phyloP scores from a whole-genome alignment of 2,113 vertebrate genomes.

The Leucoraja erinaceus region DNA sequence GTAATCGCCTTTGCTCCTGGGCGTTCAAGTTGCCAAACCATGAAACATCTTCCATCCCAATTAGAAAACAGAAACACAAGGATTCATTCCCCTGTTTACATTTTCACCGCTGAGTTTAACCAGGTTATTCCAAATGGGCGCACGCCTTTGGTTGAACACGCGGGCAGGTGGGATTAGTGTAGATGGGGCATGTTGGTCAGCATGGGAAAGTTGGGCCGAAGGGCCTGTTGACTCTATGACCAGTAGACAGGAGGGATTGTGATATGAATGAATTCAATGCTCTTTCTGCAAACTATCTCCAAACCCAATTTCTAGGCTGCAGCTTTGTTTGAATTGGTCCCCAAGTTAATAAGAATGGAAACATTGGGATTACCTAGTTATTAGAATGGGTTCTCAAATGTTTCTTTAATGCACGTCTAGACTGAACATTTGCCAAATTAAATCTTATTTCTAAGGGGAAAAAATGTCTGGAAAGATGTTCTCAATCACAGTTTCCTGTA shows the following conservation, averaged over 20 bases:
- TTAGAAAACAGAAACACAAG: neutral
- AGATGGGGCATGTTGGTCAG: too few species aligned
- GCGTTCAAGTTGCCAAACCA: too few species aligned
- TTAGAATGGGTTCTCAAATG: neutral
- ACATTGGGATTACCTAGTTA: neutral
- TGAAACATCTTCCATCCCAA: neutral
- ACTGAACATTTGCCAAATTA: slow-evolving; percentile 23
- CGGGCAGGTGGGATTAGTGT: too few species aligned
- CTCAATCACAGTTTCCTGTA: neutral
- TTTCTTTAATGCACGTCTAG: neutral
- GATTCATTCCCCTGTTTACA: neutral
- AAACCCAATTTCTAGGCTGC: neutral
- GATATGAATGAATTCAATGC: neutral
- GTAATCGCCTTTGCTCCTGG: too few species aligned
- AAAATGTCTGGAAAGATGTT: neutral
- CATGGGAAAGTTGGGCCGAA: too few species aligned
- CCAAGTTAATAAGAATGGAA: slow-evolving; percentile 1
- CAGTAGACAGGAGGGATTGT: neutral
- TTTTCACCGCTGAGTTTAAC: neutral
- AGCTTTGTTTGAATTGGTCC: neutral
- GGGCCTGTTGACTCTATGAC: too few species aligned
- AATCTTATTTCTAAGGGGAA: slow-evolving; percentile 3
- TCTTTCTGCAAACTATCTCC: neutral
- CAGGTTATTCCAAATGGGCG: neutral
- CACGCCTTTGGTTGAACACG: neutral